A percentile compares a stretch with the other conserved stretches of the same genome.
phyloP scores from a whole-genome alignment of 1,140 invertebrate genomes.

The Drosophila kikkawai region DNA sequence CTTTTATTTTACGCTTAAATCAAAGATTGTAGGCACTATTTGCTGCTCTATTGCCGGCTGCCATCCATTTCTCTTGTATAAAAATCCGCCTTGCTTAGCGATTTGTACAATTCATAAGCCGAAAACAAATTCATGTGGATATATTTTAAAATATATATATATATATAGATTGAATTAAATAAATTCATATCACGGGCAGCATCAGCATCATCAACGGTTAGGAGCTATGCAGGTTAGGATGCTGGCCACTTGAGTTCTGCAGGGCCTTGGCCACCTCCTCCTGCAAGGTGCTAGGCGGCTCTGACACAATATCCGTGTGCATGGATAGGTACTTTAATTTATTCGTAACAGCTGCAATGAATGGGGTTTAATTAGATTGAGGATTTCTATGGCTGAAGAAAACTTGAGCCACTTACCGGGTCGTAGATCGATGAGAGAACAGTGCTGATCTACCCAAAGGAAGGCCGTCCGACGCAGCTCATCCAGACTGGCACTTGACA shows the following conservation, averaged over 20 bases:
- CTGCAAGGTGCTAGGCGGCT: conserved; percentile 92
- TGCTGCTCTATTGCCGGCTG: conserved; percentile 50
- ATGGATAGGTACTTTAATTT: conserved; percentile 95
- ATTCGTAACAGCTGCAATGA: conserved; percentile 93
- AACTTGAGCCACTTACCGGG: conserved; percentile 88
- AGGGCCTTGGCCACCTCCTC: conserved; percentile 90
- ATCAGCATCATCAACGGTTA: conserved; percentile 57
- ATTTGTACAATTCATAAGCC: conserved; percentile 70
- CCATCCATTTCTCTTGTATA: conserved; percentile 46
- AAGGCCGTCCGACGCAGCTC: conserved; percentile 96
- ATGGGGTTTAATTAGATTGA: not conserved
- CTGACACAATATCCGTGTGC: conserved; percentile 95
- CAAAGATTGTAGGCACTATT: conserved; percentile 70
- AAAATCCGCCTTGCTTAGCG: conserved; percentile 41
- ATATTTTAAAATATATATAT: conserved; percentile 29
- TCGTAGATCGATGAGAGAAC: conserved; percentile 95
- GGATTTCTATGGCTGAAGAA: not conserved
- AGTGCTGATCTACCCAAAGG: conserved; percentile 98
- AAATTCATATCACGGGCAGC: conserved; percentile 76
- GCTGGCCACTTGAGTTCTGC: conserved; percentile 74
- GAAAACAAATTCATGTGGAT: conserved; percentile 46
- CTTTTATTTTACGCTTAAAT: conserved; percentile 78
- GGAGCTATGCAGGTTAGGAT: conserved; percentile 80
- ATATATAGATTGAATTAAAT: conserved; percentile 54
- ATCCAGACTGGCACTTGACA: conserved; percentile 95